Percentiles rank a stretch among this genome's conserved stretches.
Conservation (phyloP, 1,140 invertebrate species). For the Octopus sinensis region DNA sequence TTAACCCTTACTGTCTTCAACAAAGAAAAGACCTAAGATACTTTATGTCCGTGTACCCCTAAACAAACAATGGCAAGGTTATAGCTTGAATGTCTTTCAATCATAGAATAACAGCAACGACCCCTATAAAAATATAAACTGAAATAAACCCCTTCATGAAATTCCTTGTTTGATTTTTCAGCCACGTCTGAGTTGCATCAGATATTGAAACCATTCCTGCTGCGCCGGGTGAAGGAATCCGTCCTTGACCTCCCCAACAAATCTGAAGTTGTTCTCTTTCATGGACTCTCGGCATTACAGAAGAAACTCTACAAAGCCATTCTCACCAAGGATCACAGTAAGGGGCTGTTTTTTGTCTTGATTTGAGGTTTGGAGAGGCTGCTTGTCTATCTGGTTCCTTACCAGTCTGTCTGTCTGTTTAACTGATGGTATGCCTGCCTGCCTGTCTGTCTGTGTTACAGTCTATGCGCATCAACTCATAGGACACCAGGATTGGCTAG, state of each 20-base stretch:
- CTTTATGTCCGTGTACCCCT: too few species aligned
- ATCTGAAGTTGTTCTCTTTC: constrained; percentile 54
- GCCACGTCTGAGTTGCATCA: constrained; percentile 44
- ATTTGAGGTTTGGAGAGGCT: too few species aligned
- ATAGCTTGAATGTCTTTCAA: background rate
- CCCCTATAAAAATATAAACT: background rate
- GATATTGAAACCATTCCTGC: constrained; percentile 47
- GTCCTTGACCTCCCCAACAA: constrained; percentile 51
- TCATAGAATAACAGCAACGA: too few species aligned
- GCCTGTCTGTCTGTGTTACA: too few species aligned
- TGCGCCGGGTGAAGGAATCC: constrained; percentile 50
- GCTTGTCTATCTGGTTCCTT: too few species aligned
- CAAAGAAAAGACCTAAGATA: too few species aligned
- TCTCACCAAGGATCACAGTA: constrained; percentile 53
- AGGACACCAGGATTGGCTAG: too few species aligned
- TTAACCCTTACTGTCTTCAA: too few species aligned
- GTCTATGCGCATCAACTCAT: too few species aligned
- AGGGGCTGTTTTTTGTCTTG: constrained; percentile 12
- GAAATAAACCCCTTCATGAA: background rate
- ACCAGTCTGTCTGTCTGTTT: too few species aligned
- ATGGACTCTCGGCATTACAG: constrained; percentile 52
- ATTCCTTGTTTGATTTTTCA: constrained; percentile 21
- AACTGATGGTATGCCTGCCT: too few species aligned
- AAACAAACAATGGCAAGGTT: too few species aligned
- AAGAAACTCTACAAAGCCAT: constrained; percentile 57